Conservation (phyloP, 53 echinoderm and acorn worm species). For the Astropecten irregularis region DNA sequence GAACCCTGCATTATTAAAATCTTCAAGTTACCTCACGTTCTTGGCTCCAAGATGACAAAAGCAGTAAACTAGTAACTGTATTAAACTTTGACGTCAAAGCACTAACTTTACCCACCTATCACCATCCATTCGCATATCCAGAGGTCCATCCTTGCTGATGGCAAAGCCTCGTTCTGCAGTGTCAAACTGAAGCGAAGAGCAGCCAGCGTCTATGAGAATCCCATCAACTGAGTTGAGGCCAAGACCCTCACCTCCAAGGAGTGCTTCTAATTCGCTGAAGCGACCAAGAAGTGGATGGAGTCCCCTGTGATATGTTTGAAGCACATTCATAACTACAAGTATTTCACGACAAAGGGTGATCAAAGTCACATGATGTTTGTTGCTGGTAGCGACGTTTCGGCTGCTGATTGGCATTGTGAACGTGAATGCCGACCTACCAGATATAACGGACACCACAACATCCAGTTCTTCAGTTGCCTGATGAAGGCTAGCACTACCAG, state of each 20-base stretch:
- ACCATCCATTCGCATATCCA: conserved; percentile 97
- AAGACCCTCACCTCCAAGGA: conserved; percentile 57
- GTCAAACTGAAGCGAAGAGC: conserved; percentile 94
- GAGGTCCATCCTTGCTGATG: conserved; percentile 78
- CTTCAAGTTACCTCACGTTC: neutral
- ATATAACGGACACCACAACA: too few species aligned
- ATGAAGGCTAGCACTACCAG: too few species aligned
- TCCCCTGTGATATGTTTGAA: conserved; percentile 31
- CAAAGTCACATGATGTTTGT: too few species aligned
- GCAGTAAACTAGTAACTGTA: too few species aligned
- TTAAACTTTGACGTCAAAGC: too few species aligned
- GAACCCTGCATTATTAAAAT: neutral
- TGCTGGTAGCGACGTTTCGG: too few species aligned
- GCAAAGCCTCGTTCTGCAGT: conserved; percentile 85
- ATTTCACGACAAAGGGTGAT: too few species aligned
- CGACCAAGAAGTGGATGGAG: conserved; percentile 78
- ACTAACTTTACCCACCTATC: conserved; percentile 76
- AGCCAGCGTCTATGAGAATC: conserved; percentile 90
- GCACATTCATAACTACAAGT: neutral
- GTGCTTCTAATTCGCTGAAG: conserved; percentile 70
- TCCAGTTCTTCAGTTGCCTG: too few species aligned
- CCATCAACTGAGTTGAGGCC: conserved; percentile 68
- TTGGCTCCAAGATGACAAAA: neutral
- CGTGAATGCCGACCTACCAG: too few species aligned
- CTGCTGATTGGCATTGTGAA: too few species aligned